Conservation (phyloP, 2,797 vertebrate species). For the Sebastes iracundus region DNA sequence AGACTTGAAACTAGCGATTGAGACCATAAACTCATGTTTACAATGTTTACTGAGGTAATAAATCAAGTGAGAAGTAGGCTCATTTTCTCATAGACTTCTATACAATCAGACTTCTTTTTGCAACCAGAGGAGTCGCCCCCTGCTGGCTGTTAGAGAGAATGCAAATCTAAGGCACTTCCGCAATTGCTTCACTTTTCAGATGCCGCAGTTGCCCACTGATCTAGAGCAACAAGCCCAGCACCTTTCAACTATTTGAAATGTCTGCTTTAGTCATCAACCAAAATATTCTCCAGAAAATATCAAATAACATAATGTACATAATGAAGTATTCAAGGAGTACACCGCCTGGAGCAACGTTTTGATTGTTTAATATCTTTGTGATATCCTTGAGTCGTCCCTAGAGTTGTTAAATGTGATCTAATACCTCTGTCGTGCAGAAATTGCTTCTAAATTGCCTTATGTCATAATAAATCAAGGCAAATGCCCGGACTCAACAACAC, state of each 20-base stretch:
- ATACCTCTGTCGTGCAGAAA: constrained; percentile 8
- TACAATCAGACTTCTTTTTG: no score
- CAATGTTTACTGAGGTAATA: no score
- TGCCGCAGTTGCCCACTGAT: no score
- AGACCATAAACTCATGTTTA: no score
- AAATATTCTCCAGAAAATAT: not conserved
- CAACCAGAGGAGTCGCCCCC: no score
- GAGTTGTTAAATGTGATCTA: constrained; percentile 4
- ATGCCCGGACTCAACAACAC: constrained; percentile 16
- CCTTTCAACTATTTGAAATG: not conserved
- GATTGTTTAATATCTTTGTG: constrained; percentile 5
- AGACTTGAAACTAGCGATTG: no score
- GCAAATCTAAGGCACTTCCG: no score
- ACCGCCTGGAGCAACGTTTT: not conserved
- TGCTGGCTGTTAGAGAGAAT: no score
- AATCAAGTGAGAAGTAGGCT: no score
- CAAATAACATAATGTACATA: not conserved
- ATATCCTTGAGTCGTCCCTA: not conserved
- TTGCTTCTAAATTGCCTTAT: constrained; percentile 25
- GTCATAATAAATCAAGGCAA: constrained; percentile 25
- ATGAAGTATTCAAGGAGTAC: not conserved
- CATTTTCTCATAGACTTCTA: no score
- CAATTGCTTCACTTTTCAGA: no score
- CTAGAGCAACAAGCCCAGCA: not conserved
- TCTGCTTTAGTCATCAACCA: not conserved